Evolutionary conservation across 2,888 invertebrate genomes (phyloP), one percentile per base, ranked within the genome.

Genomic region (Poecilus cupreus): DNA sequence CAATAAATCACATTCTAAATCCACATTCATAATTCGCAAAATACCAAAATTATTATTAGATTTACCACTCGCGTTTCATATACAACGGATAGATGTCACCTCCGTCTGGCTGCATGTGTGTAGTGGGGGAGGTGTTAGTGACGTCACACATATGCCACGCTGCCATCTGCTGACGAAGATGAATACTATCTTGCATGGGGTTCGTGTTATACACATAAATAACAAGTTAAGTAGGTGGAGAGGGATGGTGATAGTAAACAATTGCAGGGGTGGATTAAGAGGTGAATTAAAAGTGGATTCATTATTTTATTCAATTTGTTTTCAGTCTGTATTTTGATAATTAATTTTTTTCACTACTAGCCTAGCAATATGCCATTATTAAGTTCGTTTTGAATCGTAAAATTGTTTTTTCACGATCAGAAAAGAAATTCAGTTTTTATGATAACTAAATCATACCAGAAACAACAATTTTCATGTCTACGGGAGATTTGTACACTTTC

Each of bases 201-300:
- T 39, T 43, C 43, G 22, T 18, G 13, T 18, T 37, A 20, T n/a
- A 32, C 20, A 76, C 76, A 76, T 76, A 76, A 76, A 76, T 76
- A 43, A 57, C 51, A 57, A 57, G 37, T 76, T 76, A 76, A 76
- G 76, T 76, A 57, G 75, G n/a, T 18, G 11, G 20, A 43, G 22
- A 46, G 37, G 39, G 43, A 43, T 18, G 18, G 3, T 51, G 18
- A 51, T 10, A 18, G 51, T 2, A 51, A 51, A 51, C 51, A 51
- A 18, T 49, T 1, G 2, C 43, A 46, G n/a, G n/a, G 10, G 2
- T 43, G 43, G 43, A 43, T n/a, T 13, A 43, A n/a, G 3, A 2
- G n/a, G 4, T 11, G 43, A 43, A 43, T 43, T n/a, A n/a, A n/a
- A n/a, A n/a, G n/a, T n/a, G n/a, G n/a, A n/a, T n/a, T n/a, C n/a